Evolutionary conservation across 2,113 vertebrate species (phyloP), one percentile per base, ranked within the genome.

Genomic region (Nothobranchius kuhntae): DNA sequence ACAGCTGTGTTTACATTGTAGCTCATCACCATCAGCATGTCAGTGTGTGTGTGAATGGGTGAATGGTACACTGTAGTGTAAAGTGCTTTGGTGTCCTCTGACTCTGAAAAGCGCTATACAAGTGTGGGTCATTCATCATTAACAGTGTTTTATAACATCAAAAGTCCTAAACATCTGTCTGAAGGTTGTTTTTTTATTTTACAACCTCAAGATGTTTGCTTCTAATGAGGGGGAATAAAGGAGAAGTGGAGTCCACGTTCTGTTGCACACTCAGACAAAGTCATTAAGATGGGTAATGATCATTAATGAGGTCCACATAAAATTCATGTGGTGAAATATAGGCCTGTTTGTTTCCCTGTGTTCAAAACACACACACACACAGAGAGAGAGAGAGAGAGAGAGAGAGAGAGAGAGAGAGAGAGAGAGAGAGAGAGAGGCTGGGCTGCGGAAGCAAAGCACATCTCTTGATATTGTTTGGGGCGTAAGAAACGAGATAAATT

Each of bases 211-310:
- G 71, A 71, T 77, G 70, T 80, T 81, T 79, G 59, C 58, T 68
- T 62, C 42, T 69, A 71, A 73, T 81, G 42, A 79, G 61, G 62
- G 58, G 63, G 60, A 81, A 68, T 78, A 78, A 53, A 58, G 65
- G 69, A 72, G 61, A 77, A 9, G 26, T 13, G 9, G 38, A 4
- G 30, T 6, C 12, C 56, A 47, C 53, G 13, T 66, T 71, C 24
- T 35, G 17, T 65, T 78, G 63, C 78, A 78, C 60, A 72, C 68
- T 51, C 68, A 50, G n/a, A 78, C 50, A 83, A 79, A 85, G 83
- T 81, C 80, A 81, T 91, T 89, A 87, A 63, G 77, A 44, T 40
- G 50, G 72, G 53, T 84, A 85, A 86, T 15, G 76, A 85, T 85
- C 85, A 88, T 87, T 87, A 85, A 91, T 81, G 84, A 85, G 68